Base-by-base conservation (phyloP, 1,140 invertebrate species). In the Frieseomelitta varia region DNA sequence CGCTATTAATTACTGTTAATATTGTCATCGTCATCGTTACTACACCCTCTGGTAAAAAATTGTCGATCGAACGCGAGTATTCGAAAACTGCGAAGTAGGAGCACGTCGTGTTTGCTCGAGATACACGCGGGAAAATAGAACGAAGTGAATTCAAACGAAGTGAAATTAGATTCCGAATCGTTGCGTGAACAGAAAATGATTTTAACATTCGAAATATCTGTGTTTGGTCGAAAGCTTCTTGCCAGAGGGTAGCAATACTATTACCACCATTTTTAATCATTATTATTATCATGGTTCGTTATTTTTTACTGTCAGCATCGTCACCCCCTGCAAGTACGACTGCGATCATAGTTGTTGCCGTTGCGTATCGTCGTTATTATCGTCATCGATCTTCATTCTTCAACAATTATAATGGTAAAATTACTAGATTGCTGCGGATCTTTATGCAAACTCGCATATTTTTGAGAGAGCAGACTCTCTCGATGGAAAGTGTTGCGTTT, bases 1-100 rank as follows among this genome's bases (percentile, higher is more conserved):
- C 68, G 39, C 77, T 92, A 92, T 90, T 88, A 92, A 91, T 90
- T 85, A 75, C 61, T 81, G 91, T 90, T 90, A 92, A 91, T 89
- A 92, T 90, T 90, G 90, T 91, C 88, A 87, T 68, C 69, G 79
- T 81, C 88, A 88, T 92, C 87, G 84, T 86, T 89, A 14, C 87
- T 87, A 84, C 77, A 6, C 39, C 39, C 8, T 47, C 8, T 47
- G 39, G 39, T 47, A 47, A 47, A 47, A 47, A 47, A 47, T 47
- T 47, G 39, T 47, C 39, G 39, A 47, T 47, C 39, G 8, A 47
- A 47, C 39, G 39, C 39, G 39, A 47, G 8, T 8, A 47, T 47
- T 47, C 39, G 39, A 47, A 47, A 47, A 8, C 39, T 47, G 8
- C 8, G 6, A 10, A 47, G 8, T 6, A 47, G 39, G 8, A 47